phyloP scores from a whole-genome alignment of 2,888 invertebrate genomes.

The Teinopalpus imperialis region DNA sequence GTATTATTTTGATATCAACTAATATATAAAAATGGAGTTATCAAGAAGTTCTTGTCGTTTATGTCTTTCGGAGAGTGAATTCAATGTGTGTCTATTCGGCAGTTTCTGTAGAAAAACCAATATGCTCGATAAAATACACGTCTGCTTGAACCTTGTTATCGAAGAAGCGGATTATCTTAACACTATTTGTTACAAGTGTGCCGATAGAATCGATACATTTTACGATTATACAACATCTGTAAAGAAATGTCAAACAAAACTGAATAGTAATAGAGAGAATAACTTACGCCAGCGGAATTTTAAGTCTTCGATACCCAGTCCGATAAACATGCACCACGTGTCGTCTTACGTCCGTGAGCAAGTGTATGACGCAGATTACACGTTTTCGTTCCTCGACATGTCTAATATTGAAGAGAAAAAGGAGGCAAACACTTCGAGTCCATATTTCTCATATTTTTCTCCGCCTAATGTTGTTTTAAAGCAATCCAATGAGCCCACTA shows the following conservation, averaged over 20 bases:
- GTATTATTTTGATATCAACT: conserved; percentile 18
- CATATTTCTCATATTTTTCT: conserved; percentile 68
- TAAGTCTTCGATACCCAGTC: conserved; percentile 23
- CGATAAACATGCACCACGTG: conserved; percentile 45
- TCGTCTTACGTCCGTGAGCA: conserved; percentile 61
- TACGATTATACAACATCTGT: conserved; percentile 57
- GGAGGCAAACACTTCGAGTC: conserved; percentile 51
- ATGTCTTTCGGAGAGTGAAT: conserved; percentile 62
- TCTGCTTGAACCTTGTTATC: conserved; percentile 59
- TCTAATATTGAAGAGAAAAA: conserved; percentile 53
- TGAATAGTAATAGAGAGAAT: conserved; percentile 32
- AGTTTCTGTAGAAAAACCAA: conserved; percentile 54
- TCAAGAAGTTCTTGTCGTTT: conserved; percentile 59
- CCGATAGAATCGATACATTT: conserved; percentile 61
- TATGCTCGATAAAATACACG: conserved; percentile 61
- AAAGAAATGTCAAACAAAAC: conserved; percentile 55
- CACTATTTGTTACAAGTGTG: conserved; percentile 66
- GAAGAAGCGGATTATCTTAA: conserved; percentile 57
- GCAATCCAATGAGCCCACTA: conserved; percentile 38
- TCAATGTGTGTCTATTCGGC: conserved; percentile 62
- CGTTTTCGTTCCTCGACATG: conserved; percentile 62
- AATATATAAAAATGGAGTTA: conserved; percentile 51
- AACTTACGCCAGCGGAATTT: conserved; percentile 39
- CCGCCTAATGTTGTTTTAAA: conserved; percentile 48
- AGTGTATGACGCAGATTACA: conserved; percentile 60